These are phyloP conservation scores for Galemys pyrenaicus DNA, from an alignment of 2,113 vertebrate species.

Conservation along the genomic window DNA sequence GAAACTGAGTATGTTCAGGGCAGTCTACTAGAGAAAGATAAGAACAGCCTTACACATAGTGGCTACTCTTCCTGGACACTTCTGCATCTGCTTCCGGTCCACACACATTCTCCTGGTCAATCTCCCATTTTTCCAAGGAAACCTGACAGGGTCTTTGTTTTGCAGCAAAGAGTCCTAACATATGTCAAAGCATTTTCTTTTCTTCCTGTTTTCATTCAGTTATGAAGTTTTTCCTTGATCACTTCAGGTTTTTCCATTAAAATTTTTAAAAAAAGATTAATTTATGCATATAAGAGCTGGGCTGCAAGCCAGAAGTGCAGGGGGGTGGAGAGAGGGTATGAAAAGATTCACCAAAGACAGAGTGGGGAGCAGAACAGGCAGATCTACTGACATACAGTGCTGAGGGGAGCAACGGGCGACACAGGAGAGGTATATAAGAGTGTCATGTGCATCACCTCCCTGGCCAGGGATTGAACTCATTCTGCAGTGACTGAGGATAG, in stretches of 20 bases:
- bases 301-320: no score
- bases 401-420: no score
- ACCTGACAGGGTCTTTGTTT: background rate
- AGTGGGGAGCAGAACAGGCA: no score
- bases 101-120: background rate
- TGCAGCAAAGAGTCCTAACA: background rate
- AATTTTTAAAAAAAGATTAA: background rate
- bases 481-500: no score
- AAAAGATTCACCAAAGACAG: no score
- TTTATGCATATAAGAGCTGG: no score
- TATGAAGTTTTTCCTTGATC: constrained; percentile 48
- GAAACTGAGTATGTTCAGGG: background rate
- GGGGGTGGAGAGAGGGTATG: no score
- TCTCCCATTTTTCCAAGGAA: background rate
- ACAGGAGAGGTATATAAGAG: no score
- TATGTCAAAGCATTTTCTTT: constrained; percentile 12
- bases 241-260: constrained; percentile 15
- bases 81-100: background rate
- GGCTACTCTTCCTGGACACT: background rate
- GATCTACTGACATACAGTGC: no score
- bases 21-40: background rate
- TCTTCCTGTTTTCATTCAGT: constrained; percentile 26
- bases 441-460: no score
- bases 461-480: no score
- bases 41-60: background rate